Percentiles rank a stretch among this genome's conserved stretches.
phyloP scores from a whole-genome alignment of 2,888 invertebrate species.

The Brachynemurus nebulosus region DNA sequence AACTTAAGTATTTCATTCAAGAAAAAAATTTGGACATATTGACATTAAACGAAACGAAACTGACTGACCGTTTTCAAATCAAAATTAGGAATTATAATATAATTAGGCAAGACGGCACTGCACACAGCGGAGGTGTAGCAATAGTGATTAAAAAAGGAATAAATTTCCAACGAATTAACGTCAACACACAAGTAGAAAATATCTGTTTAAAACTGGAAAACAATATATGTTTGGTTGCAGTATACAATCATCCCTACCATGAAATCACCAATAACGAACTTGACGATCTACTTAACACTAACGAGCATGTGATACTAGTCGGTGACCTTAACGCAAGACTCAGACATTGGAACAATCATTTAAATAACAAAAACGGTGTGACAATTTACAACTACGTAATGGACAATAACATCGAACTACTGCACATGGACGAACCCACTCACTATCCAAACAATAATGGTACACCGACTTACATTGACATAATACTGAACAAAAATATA shows the following conservation, averaged over 20 bases:
- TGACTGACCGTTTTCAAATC: conserved; percentile 12
- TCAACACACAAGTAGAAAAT: conserved; percentile 12
- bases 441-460: conserved; percentile 17
- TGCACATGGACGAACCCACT: conserved; percentile 18
- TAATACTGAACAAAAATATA: conserved; percentile 20
- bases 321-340: conserved; percentile 20
- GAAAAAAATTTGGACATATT: background rate
- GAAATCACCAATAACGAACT: conserved; percentile 13
- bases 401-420: conserved; percentile 15
- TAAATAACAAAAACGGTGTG: conserved; percentile 16
- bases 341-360: conserved; percentile 16
- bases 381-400: conserved; percentile 13
- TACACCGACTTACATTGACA: conserved; percentile 19
- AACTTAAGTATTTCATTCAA: background rate
- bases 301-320: conserved; percentile 16
- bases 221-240: conserved; percentile 11
- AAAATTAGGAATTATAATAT: conserved; percentile 16
- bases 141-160: conserved; percentile 16
- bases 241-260: conserved; percentile 14
- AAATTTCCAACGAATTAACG: background rate
- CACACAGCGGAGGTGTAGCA: conserved; percentile 15
- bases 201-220: conserved; percentile 14
- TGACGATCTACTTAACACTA: conserved; percentile 11
- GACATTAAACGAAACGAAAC: conserved; percentile 16
- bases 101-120: conserved; percentile 15